Evolutionary conservation across 2,113 vertebrate genomes (phyloP).

Genomic region (Salvelinus sp.): DNA sequence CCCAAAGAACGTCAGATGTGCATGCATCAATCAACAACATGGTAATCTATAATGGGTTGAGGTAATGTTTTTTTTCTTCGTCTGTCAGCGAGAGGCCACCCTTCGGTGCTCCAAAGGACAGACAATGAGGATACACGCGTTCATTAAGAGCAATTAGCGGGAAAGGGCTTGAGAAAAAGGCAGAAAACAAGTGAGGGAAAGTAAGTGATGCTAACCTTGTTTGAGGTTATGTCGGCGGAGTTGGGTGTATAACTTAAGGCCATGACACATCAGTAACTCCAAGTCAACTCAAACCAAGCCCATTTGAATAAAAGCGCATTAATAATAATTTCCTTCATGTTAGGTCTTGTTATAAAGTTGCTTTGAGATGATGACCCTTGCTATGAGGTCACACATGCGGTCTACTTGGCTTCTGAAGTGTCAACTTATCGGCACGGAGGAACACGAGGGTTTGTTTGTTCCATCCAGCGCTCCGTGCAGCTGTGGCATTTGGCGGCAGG

Average conservation of each 20-base stretch:
- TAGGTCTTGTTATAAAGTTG: slow-evolving; percentile 9
- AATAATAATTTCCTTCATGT: slow-evolving; percentile 50
- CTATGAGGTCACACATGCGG: neutral
- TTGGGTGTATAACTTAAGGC: too few relatives aligned
- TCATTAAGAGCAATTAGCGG: slow-evolving; percentile 69
- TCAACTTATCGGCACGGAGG: neutral
- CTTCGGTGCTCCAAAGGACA: slow-evolving; percentile 62
- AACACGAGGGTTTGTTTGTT: slow-evolving; percentile 34
- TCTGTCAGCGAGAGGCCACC: slow-evolving; percentile 46
- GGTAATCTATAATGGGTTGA: slow-evolving; percentile 26
- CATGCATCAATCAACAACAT: slow-evolving; percentile 58
- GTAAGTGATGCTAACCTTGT: slow-evolving; percentile 12
- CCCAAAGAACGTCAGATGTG: slow-evolving; percentile 29
- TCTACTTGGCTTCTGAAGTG: neutral
- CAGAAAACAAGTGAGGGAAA: slow-evolving; percentile 32
- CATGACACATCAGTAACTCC: neutral
- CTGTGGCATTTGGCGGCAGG: slow-evolving; percentile 66
- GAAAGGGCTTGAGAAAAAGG: slow-evolving; percentile 54
- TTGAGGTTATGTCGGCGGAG: slow-evolving; percentile 19
- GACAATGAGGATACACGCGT: slow-evolving; percentile 65
- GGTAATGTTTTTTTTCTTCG: slow-evolving; percentile 35
- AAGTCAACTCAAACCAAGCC: slow-evolving; percentile 15
- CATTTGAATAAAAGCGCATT: slow-evolving; percentile 38
- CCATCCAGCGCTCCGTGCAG: slow-evolving; percentile 61
- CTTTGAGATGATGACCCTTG: slow-evolving; percentile 35